Conservation (phyloP, 2,797 vertebrate genomes). For the Scarus forsteni region DNA sequence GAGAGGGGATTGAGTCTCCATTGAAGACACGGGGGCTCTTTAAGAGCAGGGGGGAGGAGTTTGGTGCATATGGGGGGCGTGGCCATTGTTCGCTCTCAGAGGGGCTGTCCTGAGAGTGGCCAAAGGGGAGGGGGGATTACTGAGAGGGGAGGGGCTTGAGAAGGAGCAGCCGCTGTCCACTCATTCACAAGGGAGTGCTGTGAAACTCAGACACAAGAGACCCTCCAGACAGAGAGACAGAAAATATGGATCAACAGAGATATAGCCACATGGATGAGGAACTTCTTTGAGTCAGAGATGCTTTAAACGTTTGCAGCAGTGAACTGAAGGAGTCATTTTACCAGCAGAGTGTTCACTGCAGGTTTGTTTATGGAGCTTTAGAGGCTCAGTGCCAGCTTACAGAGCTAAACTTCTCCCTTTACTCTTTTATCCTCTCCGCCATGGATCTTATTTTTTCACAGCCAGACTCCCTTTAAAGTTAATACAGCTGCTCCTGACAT, state of each 20-base stretch:
- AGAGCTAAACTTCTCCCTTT: conserved; percentile 65
- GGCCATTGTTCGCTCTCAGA: conserved; percentile 82
- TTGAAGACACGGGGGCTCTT: conserved; percentile 87
- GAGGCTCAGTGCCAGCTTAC: conserved; percentile 69
- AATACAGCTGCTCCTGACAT: conserved; percentile 67
- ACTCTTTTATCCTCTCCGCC: conserved; percentile 63
- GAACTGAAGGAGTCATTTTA: conserved; percentile 16
- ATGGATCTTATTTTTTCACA: conserved; percentile 48
- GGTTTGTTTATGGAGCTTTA: conserved; percentile 65
- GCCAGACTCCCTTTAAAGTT: conserved; percentile 58
- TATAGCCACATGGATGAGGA: conserved; percentile 15
- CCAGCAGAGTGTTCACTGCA: conserved; percentile 29
- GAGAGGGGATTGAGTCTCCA: conserved; percentile 80
- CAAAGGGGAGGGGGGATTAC: conserved; percentile 61
- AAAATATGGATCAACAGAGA: conserved; percentile 20
- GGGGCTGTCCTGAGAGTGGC: conserved; percentile 84
- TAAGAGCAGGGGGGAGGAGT: conserved; percentile 85
- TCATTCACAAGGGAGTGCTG: conserved; percentile 77
- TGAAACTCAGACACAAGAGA: conserved; percentile 49
- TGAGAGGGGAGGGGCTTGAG: conserved; percentile 57
- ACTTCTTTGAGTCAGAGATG: conserved; percentile 10
- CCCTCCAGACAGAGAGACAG: conserved; percentile 10
- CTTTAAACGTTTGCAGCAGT: conserved; percentile 24
- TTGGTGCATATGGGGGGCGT: conserved; percentile 79
- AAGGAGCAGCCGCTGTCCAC: conserved; percentile 61